Percentiles rank a stretch among this genome's conserved stretches.
Conservation (phyloP, 1,140 invertebrate genomes). For the Ips typographus region DNA sequence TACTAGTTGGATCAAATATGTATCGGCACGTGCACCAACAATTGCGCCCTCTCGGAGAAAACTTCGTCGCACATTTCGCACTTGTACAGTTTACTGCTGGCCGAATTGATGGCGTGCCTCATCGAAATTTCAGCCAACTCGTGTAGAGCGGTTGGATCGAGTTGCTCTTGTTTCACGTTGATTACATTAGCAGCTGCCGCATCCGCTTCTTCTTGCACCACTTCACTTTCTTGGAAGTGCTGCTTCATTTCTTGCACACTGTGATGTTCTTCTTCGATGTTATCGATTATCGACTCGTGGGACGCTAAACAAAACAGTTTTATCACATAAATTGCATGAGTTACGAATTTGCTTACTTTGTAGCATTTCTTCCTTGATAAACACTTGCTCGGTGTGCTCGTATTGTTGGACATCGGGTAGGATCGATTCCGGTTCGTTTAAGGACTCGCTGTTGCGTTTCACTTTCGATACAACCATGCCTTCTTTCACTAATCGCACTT, state of each 20-base stretch:
- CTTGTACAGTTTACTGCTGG: slow-evolving; percentile 54
- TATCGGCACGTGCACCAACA: slow-evolving; percentile 75
- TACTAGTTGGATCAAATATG: slow-evolving; percentile 68
- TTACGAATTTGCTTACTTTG: slow-evolving; percentile 10
- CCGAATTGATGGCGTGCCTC: slow-evolving; percentile 46
- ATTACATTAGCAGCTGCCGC: slow-evolving; percentile 10
- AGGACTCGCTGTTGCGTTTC: slow-evolving; percentile 39
- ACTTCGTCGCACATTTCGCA: slow-evolving; percentile 80
- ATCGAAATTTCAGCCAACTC: slow-evolving; percentile 53
- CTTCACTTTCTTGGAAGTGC: slow-evolving; percentile 8
- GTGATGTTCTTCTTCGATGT: slow-evolving; percentile 6
- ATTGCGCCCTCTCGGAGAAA: slow-evolving; percentile 69
- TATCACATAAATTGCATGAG: too few species aligned
- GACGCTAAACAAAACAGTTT: neutral
- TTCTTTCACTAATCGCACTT: slow-evolving; percentile 48
- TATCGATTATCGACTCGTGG: neutral
- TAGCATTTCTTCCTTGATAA: slow-evolving; percentile 26
- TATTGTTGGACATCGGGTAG: slow-evolving; percentile 31
- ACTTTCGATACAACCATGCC: slow-evolving; percentile 50
- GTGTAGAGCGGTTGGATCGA: slow-evolving; percentile 57
- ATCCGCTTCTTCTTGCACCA: neutral
- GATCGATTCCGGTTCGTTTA: slow-evolving; percentile 34
- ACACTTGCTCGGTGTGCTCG: slow-evolving; percentile 32
- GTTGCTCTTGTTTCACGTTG: slow-evolving; percentile 52
- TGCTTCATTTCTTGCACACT: slow-evolving; percentile 8